Base-by-base conservation (phyloP, 1,140 invertebrate species). In the Coenobita brevimanus region DNA sequence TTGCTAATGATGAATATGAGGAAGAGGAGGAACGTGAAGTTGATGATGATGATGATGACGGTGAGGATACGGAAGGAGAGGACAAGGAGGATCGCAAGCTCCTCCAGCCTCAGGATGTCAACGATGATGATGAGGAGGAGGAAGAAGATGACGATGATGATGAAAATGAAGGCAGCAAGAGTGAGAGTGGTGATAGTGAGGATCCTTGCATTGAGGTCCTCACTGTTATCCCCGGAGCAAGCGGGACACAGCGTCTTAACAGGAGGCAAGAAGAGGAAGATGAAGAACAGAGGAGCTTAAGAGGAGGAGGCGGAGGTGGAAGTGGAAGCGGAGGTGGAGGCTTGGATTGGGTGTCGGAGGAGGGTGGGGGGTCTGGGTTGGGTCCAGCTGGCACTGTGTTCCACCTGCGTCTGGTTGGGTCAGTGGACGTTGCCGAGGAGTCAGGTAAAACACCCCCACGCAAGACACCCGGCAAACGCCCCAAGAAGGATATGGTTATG, bases 401-500 rank as follows among this genome's bases (percentile, higher is more conserved):
- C 94, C 95, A 95, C 91, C 95, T 97, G 89, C 94, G 95, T 91
- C 96, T 96, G 94, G 95, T 96, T 91, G 96, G 96, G 92, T 96
- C 96, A 91, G 95, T 96, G 93, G 96, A 97, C 93, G 95, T 97
- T 91, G 96, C 96, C 92, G 96, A 96, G 94, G 90, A 91, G 76
- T 87, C 88, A 69, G 86, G 71, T 75, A 91, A 91, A 89, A 95
- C 96, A 93, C 78, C 89, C 57, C 82, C 82, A n/a, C 85, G 89
- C 71, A 91, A 90, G 89, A 89, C 89, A 78, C 78, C 80, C 33
- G 75, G 78, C 69, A 96, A 95, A 93, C 93, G 96, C 91, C 95
- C 95, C 93, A 97, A 96, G 95, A 97, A 97, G 94, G 95, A 96
- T 93, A 97, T 97, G 95, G 98, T 98, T 91, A 97, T 99, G 94